Conservation (phyloP, 2,113 vertebrate species). For the Tyto alba region DNA sequence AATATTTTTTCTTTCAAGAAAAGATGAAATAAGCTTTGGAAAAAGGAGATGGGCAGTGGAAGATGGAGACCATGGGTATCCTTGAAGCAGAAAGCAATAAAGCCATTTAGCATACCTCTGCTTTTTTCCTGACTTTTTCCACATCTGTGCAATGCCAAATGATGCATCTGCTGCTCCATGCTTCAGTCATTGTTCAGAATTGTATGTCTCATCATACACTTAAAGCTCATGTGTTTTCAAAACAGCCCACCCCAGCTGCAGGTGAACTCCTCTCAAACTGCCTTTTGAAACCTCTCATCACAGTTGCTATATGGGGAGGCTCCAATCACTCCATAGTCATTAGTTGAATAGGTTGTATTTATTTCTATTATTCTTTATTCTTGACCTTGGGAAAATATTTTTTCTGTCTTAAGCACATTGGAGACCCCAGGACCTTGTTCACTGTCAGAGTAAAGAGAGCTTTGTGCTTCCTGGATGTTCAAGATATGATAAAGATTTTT, state of each 20-base stretch:
- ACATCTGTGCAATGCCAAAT: neutral
- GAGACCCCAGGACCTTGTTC: neutral
- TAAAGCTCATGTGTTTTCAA: neutral
- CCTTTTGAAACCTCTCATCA: neutral
- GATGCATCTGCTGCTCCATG: neutral
- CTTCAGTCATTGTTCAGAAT: neutral
- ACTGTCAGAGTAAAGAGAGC: neutral
- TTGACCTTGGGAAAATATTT: neutral
- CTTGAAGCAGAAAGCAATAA: neutral
- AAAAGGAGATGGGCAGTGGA: neutral
- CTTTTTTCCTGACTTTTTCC: neutral
- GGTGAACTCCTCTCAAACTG: neutral
- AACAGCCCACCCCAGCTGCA: neutral
- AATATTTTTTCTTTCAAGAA: slow-evolving; percentile 24
- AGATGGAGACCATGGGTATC: neutral
- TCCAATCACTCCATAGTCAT: neutral
- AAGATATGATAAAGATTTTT: neutral
- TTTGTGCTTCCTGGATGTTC: neutral
- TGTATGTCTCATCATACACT: neutral
- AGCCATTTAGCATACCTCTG: neutral
- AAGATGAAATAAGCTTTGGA: neutral
- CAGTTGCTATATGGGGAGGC: neutral
- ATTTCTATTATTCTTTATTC: neutral
- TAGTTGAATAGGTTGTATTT: neutral
- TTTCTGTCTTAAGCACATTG: neutral